phyloP scores from a whole-genome alignment of 2,113 vertebrate genomes.

The Piprites chloris region DNA sequence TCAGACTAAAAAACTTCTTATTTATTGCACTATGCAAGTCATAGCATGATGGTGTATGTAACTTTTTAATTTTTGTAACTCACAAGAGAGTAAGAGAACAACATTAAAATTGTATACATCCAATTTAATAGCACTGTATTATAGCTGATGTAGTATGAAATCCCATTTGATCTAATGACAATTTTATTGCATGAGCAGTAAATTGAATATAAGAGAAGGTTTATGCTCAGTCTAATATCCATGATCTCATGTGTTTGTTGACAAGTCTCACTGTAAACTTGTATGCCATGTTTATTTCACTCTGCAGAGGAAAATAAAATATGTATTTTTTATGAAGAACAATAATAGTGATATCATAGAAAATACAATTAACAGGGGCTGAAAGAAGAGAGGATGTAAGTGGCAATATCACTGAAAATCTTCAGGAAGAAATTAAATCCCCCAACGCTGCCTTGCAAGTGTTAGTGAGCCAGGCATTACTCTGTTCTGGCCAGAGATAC shows the following conservation, averaged over 20 bases:
- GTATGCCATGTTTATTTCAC: not conserved
- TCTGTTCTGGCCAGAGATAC: not conserved
- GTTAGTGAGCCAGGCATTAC: not conserved
- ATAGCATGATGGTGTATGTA: not conserved
- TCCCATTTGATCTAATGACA: not conserved
- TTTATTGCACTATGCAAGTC: not conserved
- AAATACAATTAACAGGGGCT: not conserved
- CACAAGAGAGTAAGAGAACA: not conserved
- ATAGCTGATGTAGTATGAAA: not conserved
- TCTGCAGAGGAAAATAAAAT: not conserved
- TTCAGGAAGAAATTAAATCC: not conserved
- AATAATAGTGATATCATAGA: not conserved
- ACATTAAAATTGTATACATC: not conserved
- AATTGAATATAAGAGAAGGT: not conserved
- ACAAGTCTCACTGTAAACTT: not conserved
- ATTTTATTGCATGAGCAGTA: not conserved
- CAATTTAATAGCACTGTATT: not conserved
- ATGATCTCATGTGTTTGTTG: not conserved
- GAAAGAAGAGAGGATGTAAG: not conserved
- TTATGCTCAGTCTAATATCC: not conserved
- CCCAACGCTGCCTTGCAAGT: not conserved
- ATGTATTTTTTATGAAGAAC: not conserved
- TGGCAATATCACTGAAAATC: not conserved
- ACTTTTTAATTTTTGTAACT: not conserved
- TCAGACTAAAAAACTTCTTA: not conserved